Percentiles rank a stretch among this genome's conserved stretches.
Evolutionary conservation across 2,113 vertebrate species (phyloP).

Genomic region (Morone saxatilis): DNA sequence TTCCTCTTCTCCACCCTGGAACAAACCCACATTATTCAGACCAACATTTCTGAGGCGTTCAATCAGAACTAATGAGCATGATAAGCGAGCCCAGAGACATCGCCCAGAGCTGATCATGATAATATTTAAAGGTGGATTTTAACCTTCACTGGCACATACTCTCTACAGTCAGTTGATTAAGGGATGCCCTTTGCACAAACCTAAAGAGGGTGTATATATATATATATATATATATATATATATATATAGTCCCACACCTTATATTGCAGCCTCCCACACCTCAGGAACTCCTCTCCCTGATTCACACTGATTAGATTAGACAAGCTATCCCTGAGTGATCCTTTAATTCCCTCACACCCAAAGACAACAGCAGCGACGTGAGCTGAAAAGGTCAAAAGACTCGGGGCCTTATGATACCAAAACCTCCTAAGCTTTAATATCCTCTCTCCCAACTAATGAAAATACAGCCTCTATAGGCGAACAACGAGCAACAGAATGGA

Average conservation of each 20-base stretch:
- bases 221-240: slow-evolving; percentile 50
- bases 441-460: slow-evolving; percentile 60
- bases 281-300: slow-evolving; percentile 32
- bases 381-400: slow-evolving; percentile 74
- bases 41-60: background rate
- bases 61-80: slow-evolving; percentile 3
- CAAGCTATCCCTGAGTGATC: slow-evolving; percentile 58
- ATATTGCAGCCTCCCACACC: slow-evolving; percentile 54
- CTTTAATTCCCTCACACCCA: slow-evolving; percentile 68
- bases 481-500: background rate
- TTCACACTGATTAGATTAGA: slow-evolving; percentile 71
- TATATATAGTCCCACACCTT: slow-evolving; percentile 57
- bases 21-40: slow-evolving; percentile 3
- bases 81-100: background rate
- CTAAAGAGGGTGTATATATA: slow-evolving; percentile 36
- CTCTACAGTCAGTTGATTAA: slow-evolving; percentile 60
- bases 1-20: background rate
- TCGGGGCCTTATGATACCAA: slow-evolving; percentile 54
- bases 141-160: background rate
- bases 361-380: slow-evolving; percentile 59
- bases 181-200: slow-evolving; percentile 65
- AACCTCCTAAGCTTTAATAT: slow-evolving; percentile 68
- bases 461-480: slow-evolving; percentile 24
- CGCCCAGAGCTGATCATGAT: background rate
- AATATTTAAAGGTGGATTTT: slow-evolving; percentile 44